phyloP scores from a whole-genome alignment of 2,113 vertebrate genomes.

The Paramisgurnus dabryanus region DNA sequence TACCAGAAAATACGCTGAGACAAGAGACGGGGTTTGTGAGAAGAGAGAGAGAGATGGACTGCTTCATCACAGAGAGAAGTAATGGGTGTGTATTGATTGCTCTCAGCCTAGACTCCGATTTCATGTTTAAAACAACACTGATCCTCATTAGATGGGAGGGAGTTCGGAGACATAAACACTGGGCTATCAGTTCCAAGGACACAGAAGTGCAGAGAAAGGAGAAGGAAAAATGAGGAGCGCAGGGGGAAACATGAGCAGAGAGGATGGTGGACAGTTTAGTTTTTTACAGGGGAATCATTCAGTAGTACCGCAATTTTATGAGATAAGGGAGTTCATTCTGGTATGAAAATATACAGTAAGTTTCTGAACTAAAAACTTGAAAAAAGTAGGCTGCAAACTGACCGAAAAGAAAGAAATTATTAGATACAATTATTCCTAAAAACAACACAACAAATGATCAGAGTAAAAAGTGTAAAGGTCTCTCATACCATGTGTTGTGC shows the following conservation, averaged over 20 bases:
- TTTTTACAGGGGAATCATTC: too few species aligned
- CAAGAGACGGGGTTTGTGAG: constrained; percentile 55
- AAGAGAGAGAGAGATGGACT: constrained; percentile 44
- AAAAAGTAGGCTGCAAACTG: too few species aligned
- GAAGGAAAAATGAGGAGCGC: constrained; percentile 45
- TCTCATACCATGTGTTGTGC: too few species aligned
- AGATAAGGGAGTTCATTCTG: too few species aligned
- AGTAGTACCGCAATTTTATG: too few species aligned
- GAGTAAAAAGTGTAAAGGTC: too few species aligned
- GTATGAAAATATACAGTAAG: too few species aligned
- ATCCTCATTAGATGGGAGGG: constrained; percentile 73
- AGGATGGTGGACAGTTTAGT: not conserved
- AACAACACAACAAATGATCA: too few species aligned
- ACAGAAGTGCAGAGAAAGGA: constrained; percentile 19
- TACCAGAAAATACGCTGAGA: constrained; percentile 72
- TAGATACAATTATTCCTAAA: too few species aligned
- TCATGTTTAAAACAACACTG: constrained; percentile 83
- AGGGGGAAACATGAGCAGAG: constrained; percentile 10
- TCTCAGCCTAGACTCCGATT: constrained; percentile 66
- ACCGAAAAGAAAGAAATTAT: too few species aligned
- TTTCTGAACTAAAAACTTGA: too few species aligned
- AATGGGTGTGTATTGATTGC: constrained; percentile 79
- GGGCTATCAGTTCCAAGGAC: constrained; percentile 43
- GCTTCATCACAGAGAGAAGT: constrained; percentile 77
- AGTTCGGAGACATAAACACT: constrained; percentile 36